phyloP scores from a whole-genome alignment of 2,113 vertebrate species.

The Amazona vittata region DNA sequence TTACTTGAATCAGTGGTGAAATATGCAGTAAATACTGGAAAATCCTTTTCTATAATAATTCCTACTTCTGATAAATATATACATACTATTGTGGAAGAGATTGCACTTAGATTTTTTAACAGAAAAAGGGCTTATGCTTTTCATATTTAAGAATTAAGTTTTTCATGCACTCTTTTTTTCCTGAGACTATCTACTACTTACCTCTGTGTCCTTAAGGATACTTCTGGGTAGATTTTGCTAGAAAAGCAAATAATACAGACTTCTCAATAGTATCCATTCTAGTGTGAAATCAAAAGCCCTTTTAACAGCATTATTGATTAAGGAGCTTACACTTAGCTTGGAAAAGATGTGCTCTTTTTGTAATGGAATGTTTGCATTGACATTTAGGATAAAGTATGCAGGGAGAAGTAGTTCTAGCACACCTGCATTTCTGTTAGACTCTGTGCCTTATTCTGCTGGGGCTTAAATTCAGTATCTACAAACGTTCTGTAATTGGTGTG shows the following conservation, averaged over 20 bases:
- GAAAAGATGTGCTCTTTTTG: neutral
- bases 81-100: neutral
- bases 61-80: neutral
- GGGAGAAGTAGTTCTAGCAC: neutral
- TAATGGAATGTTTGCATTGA: neutral
- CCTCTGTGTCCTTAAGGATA: neutral
- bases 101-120: neutral
- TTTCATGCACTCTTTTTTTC: neutral
- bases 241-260: neutral
- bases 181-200: neutral
- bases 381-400: neutral
- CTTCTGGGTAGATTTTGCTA: neutral
- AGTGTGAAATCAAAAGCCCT: neutral
- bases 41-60: neutral
- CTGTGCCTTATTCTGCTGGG: neutral
- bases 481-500: neutral
- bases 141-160: constrained; percentile 7
- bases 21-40: neutral
- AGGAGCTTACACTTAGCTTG: neutral
- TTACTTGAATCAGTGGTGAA: neutral
- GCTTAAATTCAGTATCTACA: neutral
- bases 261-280: neutral
- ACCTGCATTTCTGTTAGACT: neutral
- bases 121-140: neutral
- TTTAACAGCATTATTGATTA: neutral